Percentiles rank a stretch among this genome's conserved stretches.
Conservation (phyloP, 2,113 vertebrate genomes). For the Indicator maculatus region DNA sequence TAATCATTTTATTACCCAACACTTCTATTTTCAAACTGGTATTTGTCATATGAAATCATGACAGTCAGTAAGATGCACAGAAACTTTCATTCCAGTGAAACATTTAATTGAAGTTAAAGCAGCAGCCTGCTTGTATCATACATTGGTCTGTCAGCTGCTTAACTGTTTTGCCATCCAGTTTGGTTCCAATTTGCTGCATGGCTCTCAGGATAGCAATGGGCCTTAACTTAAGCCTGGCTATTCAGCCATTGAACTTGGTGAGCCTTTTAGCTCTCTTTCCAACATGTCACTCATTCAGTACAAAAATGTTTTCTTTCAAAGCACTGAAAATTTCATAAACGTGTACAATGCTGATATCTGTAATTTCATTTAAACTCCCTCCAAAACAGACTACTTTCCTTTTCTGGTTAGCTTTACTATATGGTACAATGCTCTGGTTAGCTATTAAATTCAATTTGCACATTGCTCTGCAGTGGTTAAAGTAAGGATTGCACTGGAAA, state of each 20-base stretch:
- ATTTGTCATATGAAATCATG: neutral
- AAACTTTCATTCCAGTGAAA: neutral
- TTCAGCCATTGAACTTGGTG: neutral
- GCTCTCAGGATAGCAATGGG: neutral
- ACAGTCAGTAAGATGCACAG: neutral
- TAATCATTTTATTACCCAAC: neutral
- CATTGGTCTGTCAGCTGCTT: neutral
- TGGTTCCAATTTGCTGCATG: neutral
- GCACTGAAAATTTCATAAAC: neutral
- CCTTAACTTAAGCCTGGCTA: neutral
- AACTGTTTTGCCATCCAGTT: neutral
- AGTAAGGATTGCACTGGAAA: neutral
- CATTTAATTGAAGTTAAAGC: neutral
- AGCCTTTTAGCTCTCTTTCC: neutral
- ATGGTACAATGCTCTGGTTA: neutral
- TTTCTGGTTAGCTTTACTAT: neutral
- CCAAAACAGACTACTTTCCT: neutral
- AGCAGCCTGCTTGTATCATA: neutral
- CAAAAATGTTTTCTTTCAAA: neutral
- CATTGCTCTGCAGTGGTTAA: neutral
- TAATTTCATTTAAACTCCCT: neutral
- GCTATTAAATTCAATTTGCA: neutral
- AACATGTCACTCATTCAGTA: neutral
- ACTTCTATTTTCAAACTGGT: neutral
- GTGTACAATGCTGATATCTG: neutral